phyloP scores from a whole-genome alignment of 2,888 invertebrate genomes.

The Heteromurus nitidus region DNA sequence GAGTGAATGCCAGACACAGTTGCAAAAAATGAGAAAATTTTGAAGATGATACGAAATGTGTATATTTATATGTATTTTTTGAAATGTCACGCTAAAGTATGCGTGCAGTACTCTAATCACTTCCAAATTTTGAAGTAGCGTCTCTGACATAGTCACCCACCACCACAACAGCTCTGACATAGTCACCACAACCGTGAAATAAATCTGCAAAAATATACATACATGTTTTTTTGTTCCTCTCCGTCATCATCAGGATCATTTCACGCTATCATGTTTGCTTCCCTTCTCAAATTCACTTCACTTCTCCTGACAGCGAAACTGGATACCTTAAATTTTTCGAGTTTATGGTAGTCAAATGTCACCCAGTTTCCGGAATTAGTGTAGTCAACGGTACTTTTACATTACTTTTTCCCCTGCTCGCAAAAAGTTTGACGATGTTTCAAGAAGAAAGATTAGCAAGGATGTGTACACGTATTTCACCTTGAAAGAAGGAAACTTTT shows the following conservation, averaged over 20 bases:
- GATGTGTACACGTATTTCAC: no score
- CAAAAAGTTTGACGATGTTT: no score
- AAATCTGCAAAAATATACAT: conserved; percentile 47
- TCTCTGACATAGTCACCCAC: no score
- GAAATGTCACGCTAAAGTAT: no score
- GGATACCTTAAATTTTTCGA: conserved; percentile 57
- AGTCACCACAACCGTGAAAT: conserved; percentile 33
- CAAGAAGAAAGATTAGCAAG: no score
- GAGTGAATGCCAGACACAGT: conserved; percentile 50
- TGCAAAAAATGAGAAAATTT: conserved; percentile 30
- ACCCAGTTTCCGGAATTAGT: conserved; percentile 58
- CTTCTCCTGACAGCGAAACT: conserved; percentile 53
- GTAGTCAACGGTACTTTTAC: conserved; percentile 44
- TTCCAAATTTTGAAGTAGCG: neutral
- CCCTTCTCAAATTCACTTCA: conserved; percentile 58
- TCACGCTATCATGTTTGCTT: conserved; percentile 54
- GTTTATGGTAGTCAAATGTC: conserved; percentile 57
- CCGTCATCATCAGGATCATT: conserved; percentile 57
- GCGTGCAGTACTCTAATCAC: neutral
- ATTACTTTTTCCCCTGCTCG: neutral
- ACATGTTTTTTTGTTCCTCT: conserved; percentile 47
- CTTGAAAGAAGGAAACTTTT: no score
- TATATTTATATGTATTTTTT: no score
- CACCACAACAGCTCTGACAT: neutral
- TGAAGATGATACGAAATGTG: neutral